Base-by-base conservation (phyloP, 2,797 vertebrate genomes). In the Manis pentadactyla region DNA sequence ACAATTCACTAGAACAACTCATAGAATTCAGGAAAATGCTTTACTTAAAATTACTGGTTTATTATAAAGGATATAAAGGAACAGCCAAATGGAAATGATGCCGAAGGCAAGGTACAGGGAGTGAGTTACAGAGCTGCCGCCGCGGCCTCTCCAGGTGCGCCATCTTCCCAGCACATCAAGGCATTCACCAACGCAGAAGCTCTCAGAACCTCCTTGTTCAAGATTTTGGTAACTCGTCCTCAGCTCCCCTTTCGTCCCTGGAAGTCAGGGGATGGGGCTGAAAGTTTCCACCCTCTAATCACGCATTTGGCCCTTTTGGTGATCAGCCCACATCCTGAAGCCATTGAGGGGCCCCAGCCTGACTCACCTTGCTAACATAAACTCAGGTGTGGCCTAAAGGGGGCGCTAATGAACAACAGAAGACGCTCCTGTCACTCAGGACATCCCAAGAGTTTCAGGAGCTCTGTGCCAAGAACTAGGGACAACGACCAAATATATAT, bases 371-470 rank as follows among this genome's bases (percentile, higher is more conserved):
- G 77, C 66, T 63, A 83, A 27, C 68, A 87, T 83, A 94, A 90
- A 81, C 39, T 68, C 46, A 79, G 61, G 9, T 49, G 14, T 88
- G 34, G 55, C 55, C 59, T 42, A 46, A 63, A 87, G 46, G 29
- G 23, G 23, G 55, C 53, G 34, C 39, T 68, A 63, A 86, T 12
- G 37, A 74, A 31, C 49, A 74, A 73, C 25, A 29, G 46, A 88
- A 63, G 39, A 63, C 1, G 34, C 13, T 89, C n/a, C 31, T 87
- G 37, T 59, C 71, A 39, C 69, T 59, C 21, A 69, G 61, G n/a
- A 93, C n/a, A 82, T 69, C 27, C n/a, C 51, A 91, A 82, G 55
- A 31, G 23, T 68, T 96, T 78, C 37, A 83, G 53, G 23, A 74
- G 12, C 12, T 89, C 53, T 86, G 37, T 78, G 46, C 49, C 61